Evolutionary conservation across 2,797 vertebrate species (phyloP).

Genomic region (Pyrocephalus nanus): DNA sequence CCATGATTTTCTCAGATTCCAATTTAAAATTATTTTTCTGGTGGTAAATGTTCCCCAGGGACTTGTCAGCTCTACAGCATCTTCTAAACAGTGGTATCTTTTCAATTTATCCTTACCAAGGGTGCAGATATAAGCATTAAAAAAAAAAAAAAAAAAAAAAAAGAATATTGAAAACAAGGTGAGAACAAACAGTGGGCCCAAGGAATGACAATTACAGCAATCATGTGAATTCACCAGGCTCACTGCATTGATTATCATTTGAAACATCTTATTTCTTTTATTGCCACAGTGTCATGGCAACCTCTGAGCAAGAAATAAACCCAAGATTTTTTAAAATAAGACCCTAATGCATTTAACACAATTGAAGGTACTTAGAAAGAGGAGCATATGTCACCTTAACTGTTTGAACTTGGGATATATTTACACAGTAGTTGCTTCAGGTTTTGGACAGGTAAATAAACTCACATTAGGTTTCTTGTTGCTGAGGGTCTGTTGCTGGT

Average conservation of each 20-base stretch:
- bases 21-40: background rate
- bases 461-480: background rate
- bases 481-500: background rate
- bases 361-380: background rate
- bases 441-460: background rate
- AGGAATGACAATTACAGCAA: background rate
- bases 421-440: background rate
- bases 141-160: background rate
- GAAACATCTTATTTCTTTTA: background rate
- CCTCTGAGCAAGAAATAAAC: background rate
- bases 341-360: background rate
- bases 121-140: background rate
- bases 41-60: background rate
- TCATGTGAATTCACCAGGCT: background rate
- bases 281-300: background rate
- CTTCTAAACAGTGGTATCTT: background rate
- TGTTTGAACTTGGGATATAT: background rate
- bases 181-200: background rate
- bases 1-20: background rate
- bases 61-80: background rate
- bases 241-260: background rate
- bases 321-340: background rate
- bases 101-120: background rate
- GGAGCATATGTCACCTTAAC: background rate
- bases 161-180: background rate